phyloP scores from a whole-genome alignment of 2,113 vertebrate genomes.

The Plecotus auritus region DNA sequence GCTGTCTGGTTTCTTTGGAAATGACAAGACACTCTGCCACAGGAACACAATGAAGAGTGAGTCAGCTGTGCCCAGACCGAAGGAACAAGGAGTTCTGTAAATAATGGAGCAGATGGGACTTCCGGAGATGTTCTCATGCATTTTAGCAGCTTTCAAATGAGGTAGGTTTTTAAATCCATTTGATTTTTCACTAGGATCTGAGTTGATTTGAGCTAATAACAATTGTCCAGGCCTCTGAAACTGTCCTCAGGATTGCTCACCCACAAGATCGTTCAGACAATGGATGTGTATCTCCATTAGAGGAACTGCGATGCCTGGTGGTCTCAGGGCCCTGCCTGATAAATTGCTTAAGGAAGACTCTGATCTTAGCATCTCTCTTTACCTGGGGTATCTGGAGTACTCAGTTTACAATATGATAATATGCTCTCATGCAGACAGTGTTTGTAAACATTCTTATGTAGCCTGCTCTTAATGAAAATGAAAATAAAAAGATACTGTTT shows the following conservation, averaged over 20 bases:
- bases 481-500: neutral
- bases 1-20: constrained; percentile 48
- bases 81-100: constrained; percentile 69
- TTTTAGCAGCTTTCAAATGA: constrained; percentile 65
- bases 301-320: neutral
- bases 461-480: neutral
- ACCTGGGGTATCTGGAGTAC: neutral
- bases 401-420: neutral
- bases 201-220: constrained; percentile 47
- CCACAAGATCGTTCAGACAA: neutral
- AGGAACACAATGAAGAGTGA: constrained; percentile 71
- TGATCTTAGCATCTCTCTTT: neutral
- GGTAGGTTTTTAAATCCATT: constrained; percentile 21
- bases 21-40: constrained; percentile 50
- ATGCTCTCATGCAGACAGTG: neutral
- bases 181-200: neutral
- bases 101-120: constrained; percentile 74
- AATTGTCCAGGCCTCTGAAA: neutral
- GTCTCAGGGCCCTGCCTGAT: neutral
- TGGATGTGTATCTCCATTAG: neutral
- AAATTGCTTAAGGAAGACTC: neutral
- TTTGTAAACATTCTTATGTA: neutral
- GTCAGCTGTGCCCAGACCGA: constrained; percentile 54
- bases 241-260: neutral
- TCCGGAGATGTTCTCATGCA: constrained; percentile 54